Conservation (phyloP, 2,113 vertebrate genomes). For the Carassius auratus region DNA sequence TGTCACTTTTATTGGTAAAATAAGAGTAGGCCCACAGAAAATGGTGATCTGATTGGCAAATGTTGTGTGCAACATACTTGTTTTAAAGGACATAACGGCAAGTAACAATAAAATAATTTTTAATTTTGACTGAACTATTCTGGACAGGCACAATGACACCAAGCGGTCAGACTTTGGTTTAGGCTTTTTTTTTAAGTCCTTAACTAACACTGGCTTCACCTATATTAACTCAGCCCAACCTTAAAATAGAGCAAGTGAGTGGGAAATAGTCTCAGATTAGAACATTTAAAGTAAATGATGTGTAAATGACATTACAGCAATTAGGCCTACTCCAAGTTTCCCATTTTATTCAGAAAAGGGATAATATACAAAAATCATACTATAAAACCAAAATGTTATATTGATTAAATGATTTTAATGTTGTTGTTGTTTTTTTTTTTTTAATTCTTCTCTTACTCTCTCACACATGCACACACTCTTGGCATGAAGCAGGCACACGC, state of each 20-base stretch:
- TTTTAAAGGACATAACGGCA: background rate
- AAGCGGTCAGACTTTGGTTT: background rate
- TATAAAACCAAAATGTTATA: background rate
- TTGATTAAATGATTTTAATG: background rate
- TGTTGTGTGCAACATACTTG: background rate
- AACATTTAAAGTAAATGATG: slow-evolving; percentile 21
- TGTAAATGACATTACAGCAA: background rate
- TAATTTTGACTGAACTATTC: background rate
- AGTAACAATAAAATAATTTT: background rate
- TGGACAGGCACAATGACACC: background rate
- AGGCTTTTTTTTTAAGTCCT: background rate
- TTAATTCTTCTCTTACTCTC: background rate
- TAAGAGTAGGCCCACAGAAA: background rate
- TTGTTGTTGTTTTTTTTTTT: background rate
- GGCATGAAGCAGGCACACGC: slow-evolving; percentile 52
- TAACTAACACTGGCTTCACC: background rate
- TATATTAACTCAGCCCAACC: background rate
- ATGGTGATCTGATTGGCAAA: background rate
- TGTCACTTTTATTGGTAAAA: background rate
- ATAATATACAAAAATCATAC: too few species aligned
- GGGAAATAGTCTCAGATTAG: background rate
- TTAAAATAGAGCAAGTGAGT: background rate
- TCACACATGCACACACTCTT: slow-evolving; percentile 4
- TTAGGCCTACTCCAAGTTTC: background rate
- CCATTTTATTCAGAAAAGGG: background rate